These are phyloP conservation scores for Chirona hameri DNA, from an alignment of 2,888 invertebrate genomes.

Conservation along the genomic window DNA sequence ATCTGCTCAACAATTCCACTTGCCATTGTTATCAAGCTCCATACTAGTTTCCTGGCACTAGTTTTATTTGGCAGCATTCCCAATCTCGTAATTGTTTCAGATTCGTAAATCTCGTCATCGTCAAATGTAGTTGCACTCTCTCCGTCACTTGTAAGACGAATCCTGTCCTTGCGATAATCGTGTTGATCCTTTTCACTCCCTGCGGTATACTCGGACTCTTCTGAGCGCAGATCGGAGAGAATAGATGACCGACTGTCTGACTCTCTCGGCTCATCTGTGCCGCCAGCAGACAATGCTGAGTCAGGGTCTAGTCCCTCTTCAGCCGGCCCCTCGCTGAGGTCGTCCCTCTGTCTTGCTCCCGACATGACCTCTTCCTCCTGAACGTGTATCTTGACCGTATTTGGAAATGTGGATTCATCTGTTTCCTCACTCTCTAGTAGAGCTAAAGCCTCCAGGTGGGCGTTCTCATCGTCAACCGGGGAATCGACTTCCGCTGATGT, in stretches of 20 bases:
- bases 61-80: background rate
- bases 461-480: background rate
- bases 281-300: background rate
- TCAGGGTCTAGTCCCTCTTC: background rate
- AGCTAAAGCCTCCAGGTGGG: background rate
- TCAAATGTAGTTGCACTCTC: background rate
- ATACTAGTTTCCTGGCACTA: background rate
- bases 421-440: background rate
- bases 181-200: background rate
- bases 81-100: background rate
- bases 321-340: background rate
- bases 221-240: background rate
- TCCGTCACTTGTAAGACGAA: background rate
- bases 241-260: background rate
- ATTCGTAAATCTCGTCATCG: background rate
- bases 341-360: background rate
- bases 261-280: background rate
- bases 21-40: constrained; percentile 6
- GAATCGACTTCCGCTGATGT: background rate
- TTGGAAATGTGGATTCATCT: background rate
- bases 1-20: background rate
- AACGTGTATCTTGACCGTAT: background rate
- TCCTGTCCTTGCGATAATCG: background rate
- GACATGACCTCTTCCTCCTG: background rate
- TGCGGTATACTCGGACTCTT: background rate